These are phyloP conservation scores for Galbula dea DNA, from an alignment of 2,113 vertebrate genomes.

Conservation along the genomic window DNA sequence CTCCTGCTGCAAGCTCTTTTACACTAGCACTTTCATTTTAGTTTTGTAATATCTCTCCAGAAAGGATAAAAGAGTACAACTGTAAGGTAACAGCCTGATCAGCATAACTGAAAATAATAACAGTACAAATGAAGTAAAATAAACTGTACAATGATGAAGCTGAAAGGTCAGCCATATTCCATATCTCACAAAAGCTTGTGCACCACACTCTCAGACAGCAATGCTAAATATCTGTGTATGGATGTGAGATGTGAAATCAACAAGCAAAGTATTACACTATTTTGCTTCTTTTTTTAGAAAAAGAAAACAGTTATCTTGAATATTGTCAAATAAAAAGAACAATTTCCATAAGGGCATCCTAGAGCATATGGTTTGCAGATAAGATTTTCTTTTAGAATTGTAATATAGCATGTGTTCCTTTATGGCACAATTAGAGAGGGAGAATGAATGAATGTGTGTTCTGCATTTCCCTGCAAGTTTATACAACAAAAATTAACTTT, in stretches of 20 bases:
- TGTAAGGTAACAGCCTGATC: not conserved
- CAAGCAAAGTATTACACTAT: not conserved
- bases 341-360: constrained; percentile 9
- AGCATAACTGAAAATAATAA: not conserved
- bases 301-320: not conserved
- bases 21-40: not conserved
- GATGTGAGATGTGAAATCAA: not conserved
- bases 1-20: not conserved
- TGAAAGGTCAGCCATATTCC: not conserved
- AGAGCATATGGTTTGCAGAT: constrained; percentile 22
- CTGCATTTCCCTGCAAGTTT: not conserved
- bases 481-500: constrained; percentile 11
- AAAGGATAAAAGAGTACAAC: not conserved
- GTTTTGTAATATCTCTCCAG: not conserved
- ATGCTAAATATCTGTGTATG: not conserved
- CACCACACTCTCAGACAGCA: not conserved
- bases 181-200: not conserved
- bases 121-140: not conserved
- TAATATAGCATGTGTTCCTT: constrained; percentile 25
- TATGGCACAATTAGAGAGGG: not conserved
- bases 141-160: not conserved
- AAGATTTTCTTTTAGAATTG: constrained; percentile 21
- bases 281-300: not conserved
- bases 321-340: not conserved
- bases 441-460: not conserved